These are phyloP conservation scores for Anguilla obscura DNA, from an alignment of 2,797 vertebrate species.

Conservation along the genomic window DNA sequence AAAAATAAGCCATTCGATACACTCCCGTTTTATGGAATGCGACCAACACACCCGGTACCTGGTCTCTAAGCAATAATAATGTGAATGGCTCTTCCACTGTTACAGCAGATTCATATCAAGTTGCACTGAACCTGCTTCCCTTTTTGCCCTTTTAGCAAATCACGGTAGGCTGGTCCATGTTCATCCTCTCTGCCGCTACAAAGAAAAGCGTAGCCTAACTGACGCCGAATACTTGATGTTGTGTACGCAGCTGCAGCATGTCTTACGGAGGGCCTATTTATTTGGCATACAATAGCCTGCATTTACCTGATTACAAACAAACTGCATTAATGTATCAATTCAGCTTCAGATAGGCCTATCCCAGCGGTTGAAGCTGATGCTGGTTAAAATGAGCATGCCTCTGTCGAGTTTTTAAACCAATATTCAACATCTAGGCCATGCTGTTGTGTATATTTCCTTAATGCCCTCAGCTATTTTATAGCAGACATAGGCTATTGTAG, in stretches of 20 bases:
- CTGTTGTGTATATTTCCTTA: neutral
- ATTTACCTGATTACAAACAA: neutral
- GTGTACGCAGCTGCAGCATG: neutral
- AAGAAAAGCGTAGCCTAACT: neutral
- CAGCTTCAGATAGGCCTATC: neutral
- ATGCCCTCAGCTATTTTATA: neutral
- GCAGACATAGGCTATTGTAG: neutral
- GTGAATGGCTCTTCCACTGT: neutral
- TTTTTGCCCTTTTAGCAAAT: conserved; percentile 10
- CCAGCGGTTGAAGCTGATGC: neutral
- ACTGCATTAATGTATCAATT: neutral
- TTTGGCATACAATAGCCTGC: neutral
- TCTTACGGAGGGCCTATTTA: neutral
- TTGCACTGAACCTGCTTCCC: neutral
- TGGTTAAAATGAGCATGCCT: neutral
- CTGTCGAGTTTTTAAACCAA: neutral
- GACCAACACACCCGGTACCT: neutral
- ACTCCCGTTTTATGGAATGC: neutral
- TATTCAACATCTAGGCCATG: neutral
- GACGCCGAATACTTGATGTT: neutral
- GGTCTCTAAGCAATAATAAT: neutral
- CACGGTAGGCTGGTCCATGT: neutral
- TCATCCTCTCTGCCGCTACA: neutral
- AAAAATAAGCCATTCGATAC: neutral
- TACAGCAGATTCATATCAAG: neutral